These are phyloP conservation scores for Sarcoramphus papa DNA, from an alignment of 2,797 vertebrate species.

Conservation along the genomic window DNA sequence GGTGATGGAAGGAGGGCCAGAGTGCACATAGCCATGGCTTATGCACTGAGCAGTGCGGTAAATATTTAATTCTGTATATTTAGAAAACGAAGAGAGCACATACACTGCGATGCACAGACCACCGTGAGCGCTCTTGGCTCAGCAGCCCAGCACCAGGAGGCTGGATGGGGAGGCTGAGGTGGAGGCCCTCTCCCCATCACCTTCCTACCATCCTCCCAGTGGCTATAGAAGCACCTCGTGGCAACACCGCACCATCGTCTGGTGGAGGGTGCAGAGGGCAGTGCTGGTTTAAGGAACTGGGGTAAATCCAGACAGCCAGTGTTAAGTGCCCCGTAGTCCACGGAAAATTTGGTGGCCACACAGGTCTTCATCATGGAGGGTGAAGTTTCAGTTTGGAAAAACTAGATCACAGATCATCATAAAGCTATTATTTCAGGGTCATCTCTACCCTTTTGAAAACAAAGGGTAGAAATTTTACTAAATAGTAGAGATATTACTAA, in stretches of 20 bases:
- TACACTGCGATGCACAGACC: neutral
- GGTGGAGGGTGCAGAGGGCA: neutral
- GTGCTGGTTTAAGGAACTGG: neutral
- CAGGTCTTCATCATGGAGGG: neutral
- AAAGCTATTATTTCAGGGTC: neutral
- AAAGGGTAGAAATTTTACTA: neutral
- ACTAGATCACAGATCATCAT: neutral
- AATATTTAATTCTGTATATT: neutral
- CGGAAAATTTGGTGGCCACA: neutral
- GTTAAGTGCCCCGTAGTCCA: neutral
- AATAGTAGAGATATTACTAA: neutral
- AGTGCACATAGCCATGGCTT: neutral
- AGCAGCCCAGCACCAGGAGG: neutral
- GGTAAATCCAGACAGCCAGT: neutral
- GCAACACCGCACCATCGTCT: neutral
- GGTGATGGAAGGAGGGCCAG: neutral
- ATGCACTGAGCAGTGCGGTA: neutral
- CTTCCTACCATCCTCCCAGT: neutral
- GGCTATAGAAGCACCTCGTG: neutral
- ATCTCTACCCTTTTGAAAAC: neutral
- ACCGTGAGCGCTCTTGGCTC: accelerated
- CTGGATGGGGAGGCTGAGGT: neutral
- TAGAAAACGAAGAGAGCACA: neutral
- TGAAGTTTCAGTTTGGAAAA: neutral
- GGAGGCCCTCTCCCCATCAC: neutral